A percentile compares a stretch with the other conserved stretches of the same genome.
phyloP scores from a whole-genome alignment of 2,888 invertebrate species.

The Noctuana brunneofusca region DNA sequence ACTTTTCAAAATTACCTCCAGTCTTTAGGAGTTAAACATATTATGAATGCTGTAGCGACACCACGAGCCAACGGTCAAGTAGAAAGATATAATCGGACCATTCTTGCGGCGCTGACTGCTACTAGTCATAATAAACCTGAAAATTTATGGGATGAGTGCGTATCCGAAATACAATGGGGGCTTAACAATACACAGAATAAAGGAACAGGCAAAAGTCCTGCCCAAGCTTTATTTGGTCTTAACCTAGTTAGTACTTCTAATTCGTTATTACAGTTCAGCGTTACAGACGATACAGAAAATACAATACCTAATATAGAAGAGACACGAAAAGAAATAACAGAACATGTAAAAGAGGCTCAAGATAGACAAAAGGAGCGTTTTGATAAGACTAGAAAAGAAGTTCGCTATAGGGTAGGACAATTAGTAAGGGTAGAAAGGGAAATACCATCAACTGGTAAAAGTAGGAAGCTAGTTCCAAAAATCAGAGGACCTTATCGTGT shows the following conservation, averaged over 20 bases:
- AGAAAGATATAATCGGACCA: constrained; percentile 19
- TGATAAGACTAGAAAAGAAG: constrained; percentile 5
- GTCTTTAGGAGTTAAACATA: constrained; percentile 22
- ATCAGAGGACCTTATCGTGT: constrained; percentile 19
- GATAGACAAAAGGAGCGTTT: constrained; percentile 8
- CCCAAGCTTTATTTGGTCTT: constrained; percentile 18
- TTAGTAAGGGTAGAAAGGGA: constrained; percentile 21
- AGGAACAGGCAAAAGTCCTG: constrained; percentile 5
- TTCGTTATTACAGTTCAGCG: constrained; percentile 11
- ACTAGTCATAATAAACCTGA: constrained; percentile 12
- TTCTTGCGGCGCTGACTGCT: constrained; percentile 9
- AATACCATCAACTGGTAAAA: constrained; percentile 12
- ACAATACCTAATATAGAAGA: constrained; percentile 1
- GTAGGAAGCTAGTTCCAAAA: constrained; percentile 11
- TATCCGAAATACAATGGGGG: constrained; percentile 21
- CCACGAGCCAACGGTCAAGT: constrained; percentile 24
- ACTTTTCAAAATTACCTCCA: constrained; percentile 8
- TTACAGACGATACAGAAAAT: constrained; percentile 3
- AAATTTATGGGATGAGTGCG: constrained; percentile 20
- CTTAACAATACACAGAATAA: constrained; percentile 23
- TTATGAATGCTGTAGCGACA: constrained; percentile 17
- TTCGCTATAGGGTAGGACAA: constrained; percentile 6
- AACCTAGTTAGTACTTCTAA: constrained; percentile 8
- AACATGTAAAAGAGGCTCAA: background rate
- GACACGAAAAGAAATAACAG: constrained; percentile 5